Percentiles rank a stretch among this genome's conserved stretches.
Evolutionary conservation across 2,888 invertebrate species (phyloP).

Genomic region (Candidula unifasciata): DNA sequence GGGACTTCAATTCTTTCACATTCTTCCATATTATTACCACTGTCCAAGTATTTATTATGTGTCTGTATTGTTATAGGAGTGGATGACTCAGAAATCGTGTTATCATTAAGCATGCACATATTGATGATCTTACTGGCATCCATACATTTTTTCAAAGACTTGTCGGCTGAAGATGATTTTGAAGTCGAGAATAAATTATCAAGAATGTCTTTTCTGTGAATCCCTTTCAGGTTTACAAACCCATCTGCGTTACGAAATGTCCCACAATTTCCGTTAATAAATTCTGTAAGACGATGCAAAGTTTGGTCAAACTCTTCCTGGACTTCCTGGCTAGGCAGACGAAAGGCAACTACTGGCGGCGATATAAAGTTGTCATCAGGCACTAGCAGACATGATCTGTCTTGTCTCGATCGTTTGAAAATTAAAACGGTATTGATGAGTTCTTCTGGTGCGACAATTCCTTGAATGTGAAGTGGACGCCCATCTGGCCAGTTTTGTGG

Average conservation of each 20-base stretch:
- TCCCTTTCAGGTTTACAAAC: slow-evolving; percentile 60
- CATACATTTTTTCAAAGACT: neutral
- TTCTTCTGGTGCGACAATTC: neutral
- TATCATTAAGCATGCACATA: neutral
- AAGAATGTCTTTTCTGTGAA: slow-evolving; percentile 67
- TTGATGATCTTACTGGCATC: neutral
- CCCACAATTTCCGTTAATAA: slow-evolving; percentile 67
- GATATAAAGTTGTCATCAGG: slow-evolving; percentile 30
- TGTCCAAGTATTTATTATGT: slow-evolving; percentile 14
- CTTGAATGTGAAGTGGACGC: slow-evolving; percentile 42
- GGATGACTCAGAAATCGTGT: neutral
- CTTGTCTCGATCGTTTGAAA: slow-evolving; percentile 55
- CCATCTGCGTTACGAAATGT: slow-evolving; percentile 64
- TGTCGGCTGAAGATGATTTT: neutral
- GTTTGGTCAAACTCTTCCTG: neutral
- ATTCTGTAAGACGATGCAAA: slow-evolving; percentile 57
- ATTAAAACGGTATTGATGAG: slow-evolving; percentile 51
- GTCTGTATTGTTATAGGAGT: neutral
- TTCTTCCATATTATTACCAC: slow-evolving; percentile 49
- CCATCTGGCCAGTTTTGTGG: slow-evolving; percentile 58
- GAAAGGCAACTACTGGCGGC: slow-evolving; percentile 51
- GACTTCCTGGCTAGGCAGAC: slow-evolving; percentile 41
- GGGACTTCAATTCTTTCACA: slow-evolving; percentile 65
- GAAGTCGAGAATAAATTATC: slow-evolving; percentile 61
- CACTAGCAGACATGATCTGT: slow-evolving; percentile 65